Evolutionary conservation across 2,888 invertebrate species (phyloP).

Genomic region (Cantharis nigra): DNA sequence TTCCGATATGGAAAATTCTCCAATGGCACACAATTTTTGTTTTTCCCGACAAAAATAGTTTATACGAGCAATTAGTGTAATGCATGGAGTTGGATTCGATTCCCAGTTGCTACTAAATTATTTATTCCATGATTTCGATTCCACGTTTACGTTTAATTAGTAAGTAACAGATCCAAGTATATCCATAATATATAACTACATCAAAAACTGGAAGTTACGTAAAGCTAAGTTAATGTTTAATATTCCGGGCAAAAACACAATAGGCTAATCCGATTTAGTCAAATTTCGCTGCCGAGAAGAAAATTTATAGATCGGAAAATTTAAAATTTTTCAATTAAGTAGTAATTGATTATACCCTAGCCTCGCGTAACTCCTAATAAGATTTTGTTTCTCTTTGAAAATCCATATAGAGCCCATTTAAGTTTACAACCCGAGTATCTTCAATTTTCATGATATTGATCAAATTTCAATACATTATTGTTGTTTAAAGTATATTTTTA

Average conservation of each 20-base stretch:
- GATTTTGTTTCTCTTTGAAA: neutral
- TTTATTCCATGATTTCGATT: too few relatives aligned
- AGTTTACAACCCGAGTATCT: neutral
- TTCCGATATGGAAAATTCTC: too few relatives aligned
- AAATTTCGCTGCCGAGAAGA: neutral
- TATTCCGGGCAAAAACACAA: neutral
- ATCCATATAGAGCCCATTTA: neutral
- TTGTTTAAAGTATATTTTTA: neutral
- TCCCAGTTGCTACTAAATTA: too few relatives aligned
- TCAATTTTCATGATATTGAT: neutral
- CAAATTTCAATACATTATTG: neutral
- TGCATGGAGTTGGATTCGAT: too few relatives aligned
- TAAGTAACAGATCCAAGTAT: too few relatives aligned
- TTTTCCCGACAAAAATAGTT: too few relatives aligned
- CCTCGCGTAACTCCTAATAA: neutral
- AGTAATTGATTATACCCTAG: neutral
- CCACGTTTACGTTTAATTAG: too few relatives aligned
- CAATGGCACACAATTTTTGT: too few relatives aligned
- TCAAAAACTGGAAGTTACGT: too few relatives aligned
- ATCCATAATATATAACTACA: too few relatives aligned
- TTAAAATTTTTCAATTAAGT: neutral
- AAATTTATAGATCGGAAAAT: neutral
- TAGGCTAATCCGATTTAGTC: neutral
- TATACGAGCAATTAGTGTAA: too few relatives aligned
- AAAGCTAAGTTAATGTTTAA: too few relatives aligned